Conservation (phyloP, 2,113 vertebrate species). For the Taxidea taxus region DNA sequence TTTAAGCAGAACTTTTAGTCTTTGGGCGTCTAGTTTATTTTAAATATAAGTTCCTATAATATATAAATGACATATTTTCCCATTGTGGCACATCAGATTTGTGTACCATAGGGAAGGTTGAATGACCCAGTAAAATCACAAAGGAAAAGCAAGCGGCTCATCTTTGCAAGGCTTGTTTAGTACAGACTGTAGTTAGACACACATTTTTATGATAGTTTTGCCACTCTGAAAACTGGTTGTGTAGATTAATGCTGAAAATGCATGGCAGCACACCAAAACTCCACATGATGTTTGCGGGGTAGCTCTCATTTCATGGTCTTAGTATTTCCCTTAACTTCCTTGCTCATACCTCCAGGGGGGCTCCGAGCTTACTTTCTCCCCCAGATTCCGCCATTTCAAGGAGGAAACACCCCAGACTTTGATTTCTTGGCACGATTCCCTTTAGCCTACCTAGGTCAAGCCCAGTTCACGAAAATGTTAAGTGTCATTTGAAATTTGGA, state of each 20-base stretch:
- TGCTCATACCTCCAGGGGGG: not conserved
- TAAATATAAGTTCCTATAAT: not conserved
- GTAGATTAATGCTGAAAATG: not conserved
- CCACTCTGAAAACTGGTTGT: not conserved
- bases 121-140: not conserved
- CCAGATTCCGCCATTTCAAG: not conserved
- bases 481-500: slow-evolving; percentile 46
- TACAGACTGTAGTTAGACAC: not conserved
- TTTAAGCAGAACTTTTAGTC: not conserved
- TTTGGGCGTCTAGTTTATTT: not conserved
- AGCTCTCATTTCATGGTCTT: not conserved
- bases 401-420: not conserved
- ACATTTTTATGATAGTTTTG: not conserved
- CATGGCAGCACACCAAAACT: not conserved
- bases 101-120: not conserved
- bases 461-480: not conserved
- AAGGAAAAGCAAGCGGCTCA: not conserved
- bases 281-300: not conserved
- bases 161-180: not conserved
- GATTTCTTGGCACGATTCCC: slow-evolving; percentile 15
- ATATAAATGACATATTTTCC: not conserved
- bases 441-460: slow-evolving; percentile 18
- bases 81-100: accelerated
- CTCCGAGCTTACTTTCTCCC: not conserved
- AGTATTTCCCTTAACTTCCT: not conserved